Evolutionary conservation across 2,113 vertebrate genomes (phyloP), one percentile per base, ranked within the genome.

Genomic region (Callospermophilus lateralis): DNA sequence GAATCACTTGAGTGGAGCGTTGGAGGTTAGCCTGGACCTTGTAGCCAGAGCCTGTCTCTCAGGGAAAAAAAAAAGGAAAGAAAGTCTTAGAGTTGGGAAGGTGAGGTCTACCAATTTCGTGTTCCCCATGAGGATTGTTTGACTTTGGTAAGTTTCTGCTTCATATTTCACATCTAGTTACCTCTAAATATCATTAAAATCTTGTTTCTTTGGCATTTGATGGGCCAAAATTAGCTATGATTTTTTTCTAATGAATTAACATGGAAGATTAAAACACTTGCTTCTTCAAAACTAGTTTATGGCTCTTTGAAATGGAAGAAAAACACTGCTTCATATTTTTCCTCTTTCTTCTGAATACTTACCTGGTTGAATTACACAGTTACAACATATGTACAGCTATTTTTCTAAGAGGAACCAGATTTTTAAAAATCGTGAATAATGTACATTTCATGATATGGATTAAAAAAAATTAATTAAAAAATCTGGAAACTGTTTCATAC

Each of bases 191-290:
- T 63, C 39, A 86, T 37, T 61, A 90, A 92, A 87, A 87, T 84
- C 20, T 90, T 88, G 70, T 81, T 77, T 83, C 32, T 58, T 92
- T 96, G 81, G 58, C n/a, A 94, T 95, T 63, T 70, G 55, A 39
- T 78, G 55, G n/a, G 42, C 63, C 65, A 76, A 93, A 68, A 84
- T 68, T 34, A 96, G 65, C 76, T 92, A 79, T 34, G 26, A 67
- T 30, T 12, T 45, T 87, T 51, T 51, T 51, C 63, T 92, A 83
- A 45, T 53, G 48, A 93, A 89, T 80, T 84, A 80, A 74, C 51
- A 53, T 53, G 51, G 19, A 51, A 6, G 45, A 90, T 48, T 84
- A 77, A 83, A 89, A 97, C 86, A 84, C 17, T 11, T 76, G 42
- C 79, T 67, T 76, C 83, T 96, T 96, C 72, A 68, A 93, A 90